Base-by-base conservation (phyloP, 2,113 vertebrate genomes). In the Equus przewalskii region DNA sequence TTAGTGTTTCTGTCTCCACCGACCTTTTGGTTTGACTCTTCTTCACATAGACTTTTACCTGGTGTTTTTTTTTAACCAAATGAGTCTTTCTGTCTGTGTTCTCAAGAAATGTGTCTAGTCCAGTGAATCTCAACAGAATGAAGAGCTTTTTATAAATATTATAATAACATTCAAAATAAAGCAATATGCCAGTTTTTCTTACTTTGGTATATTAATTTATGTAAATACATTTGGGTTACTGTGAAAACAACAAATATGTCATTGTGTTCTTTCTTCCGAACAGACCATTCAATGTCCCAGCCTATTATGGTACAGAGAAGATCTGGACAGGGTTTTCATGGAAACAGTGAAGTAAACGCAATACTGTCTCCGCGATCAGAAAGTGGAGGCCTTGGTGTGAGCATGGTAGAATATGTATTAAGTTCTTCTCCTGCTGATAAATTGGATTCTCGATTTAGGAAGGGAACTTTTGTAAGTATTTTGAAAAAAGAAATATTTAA, bases 331-430 rank as follows among this genome's bases (percentile, higher is more conserved):
- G 99, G 99, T 99, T 99, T 99, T 99, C 99, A 99, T 98, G 99
- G 99, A 98, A 99, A 99, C 98, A 99, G 99, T 98, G 99, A 99
- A 98, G 99, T 99, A 98, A 99, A 99, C 98, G 99, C 99, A 89
- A 99, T 99, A 91, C 99, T 99, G 98, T 99, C 99, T 97, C 99
- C 99, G 93, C 99, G 99, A 98, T 99, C 99, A 96, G 99, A 99
- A 99, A 99, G 99, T 97, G 99, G 99, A 94, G 99, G 99, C 94
- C 99, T 99, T 82, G 99, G 99, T 81, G 99, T 99, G 98, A 99
- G 99, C 99, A 99, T 99, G 99, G 99, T 99, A 99, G 99, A 99
- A 98, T 99, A 99, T 96, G 99, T 99, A 90, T 99, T 99, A 98
- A 99, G 99, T 99, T 99, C 99, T 83, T 99, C 99, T 96, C 99